Conservation (phyloP, 2,888 invertebrate genomes). For the Clunio marinus region DNA sequence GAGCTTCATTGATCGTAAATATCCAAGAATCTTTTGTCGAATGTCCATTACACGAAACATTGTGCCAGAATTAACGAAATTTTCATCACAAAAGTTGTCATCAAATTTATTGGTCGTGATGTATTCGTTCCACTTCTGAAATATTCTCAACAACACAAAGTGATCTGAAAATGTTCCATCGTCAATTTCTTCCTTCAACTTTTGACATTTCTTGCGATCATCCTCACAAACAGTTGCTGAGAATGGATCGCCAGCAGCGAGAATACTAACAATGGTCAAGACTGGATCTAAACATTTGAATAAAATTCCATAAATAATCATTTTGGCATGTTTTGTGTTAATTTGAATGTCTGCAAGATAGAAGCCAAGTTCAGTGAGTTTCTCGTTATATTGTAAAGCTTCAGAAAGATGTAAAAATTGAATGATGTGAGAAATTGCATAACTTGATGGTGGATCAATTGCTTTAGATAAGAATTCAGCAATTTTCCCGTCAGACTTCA, state of each 20-base stretch:
- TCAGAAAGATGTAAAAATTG: conserved; percentile 70
- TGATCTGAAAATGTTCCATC: conserved; percentile 83
- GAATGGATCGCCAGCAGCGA: conserved; percentile 78
- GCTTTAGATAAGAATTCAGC: conserved; percentile 78
- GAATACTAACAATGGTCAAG: conserved; percentile 80
- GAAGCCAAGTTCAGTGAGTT: conserved; percentile 80
- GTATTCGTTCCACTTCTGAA: conserved; percentile 66
- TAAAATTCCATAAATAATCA: conserved; percentile 82
- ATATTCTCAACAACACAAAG: conserved; percentile 75
- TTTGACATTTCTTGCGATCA: conserved; percentile 56
- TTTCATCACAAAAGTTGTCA: conserved; percentile 66
- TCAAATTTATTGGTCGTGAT: conserved; percentile 61
- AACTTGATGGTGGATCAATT: conserved; percentile 77
- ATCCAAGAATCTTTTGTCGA: conserved; percentile 75
- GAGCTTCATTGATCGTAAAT: conserved; percentile 71
- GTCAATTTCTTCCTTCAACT: conserved; percentile 65
- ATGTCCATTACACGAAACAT: conserved; percentile 89
- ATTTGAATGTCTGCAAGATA: conserved; percentile 86
- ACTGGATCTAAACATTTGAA: conserved; percentile 91
- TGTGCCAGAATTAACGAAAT: conserved; percentile 71
- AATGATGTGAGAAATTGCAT: conserved; percentile 71
- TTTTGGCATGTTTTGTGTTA: conserved; percentile 87
- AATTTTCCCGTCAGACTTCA: conserved; percentile 69
- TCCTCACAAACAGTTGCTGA: conserved; percentile 68
- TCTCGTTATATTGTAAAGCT: conserved; percentile 79